These are phyloP conservation scores for Sabatieria punctata DNA, from an alignment of 2,888 invertebrate species.

Conservation along the genomic window DNA sequence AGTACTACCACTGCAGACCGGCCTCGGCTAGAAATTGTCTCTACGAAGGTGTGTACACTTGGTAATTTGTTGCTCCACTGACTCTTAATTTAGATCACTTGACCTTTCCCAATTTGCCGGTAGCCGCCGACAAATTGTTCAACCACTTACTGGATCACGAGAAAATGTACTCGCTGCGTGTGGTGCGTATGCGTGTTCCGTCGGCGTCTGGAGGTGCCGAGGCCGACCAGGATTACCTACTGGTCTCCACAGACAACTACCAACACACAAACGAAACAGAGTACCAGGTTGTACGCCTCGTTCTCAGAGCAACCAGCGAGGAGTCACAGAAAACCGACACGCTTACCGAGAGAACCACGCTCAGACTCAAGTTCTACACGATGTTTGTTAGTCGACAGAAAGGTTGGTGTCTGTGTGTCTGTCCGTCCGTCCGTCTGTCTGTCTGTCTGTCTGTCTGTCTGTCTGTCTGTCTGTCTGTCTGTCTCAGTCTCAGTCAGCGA, in stretches of 20 bases:
- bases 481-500: too few species aligned
- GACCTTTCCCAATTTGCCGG: slow-evolving; percentile 44
- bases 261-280: background rate
- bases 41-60: slow-evolving; percentile 44
- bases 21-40: slow-evolving; percentile 56
- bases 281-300: slow-evolving; percentile 12
- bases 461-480: too few species aligned
- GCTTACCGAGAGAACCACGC: background rate
- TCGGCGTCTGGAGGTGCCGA: too few species aligned
- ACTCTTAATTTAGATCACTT: slow-evolving; percentile 44
- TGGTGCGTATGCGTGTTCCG: slow-evolving; percentile 43
- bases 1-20: slow-evolving; percentile 57
- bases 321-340: background rate
- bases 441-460: too few species aligned
- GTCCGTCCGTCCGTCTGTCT: too few species aligned
- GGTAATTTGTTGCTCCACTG: background rate
- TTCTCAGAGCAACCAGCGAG: slow-evolving; percentile 9
- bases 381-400: slow-evolving; percentile 12
- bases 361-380: slow-evolving; percentile 16
- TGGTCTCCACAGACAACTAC: slow-evolving; percentile 12
- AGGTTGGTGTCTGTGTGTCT: too few species aligned
- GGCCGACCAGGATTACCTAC: slow-evolving; percentile 15
- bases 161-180: slow-evolving; percentile 48
- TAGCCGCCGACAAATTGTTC: slow-evolving; percentile 48
- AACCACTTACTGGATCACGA: slow-evolving; percentile 52